phyloP scores from a whole-genome alignment of 2,797 vertebrate species.

The Manis crassicaudata region DNA sequence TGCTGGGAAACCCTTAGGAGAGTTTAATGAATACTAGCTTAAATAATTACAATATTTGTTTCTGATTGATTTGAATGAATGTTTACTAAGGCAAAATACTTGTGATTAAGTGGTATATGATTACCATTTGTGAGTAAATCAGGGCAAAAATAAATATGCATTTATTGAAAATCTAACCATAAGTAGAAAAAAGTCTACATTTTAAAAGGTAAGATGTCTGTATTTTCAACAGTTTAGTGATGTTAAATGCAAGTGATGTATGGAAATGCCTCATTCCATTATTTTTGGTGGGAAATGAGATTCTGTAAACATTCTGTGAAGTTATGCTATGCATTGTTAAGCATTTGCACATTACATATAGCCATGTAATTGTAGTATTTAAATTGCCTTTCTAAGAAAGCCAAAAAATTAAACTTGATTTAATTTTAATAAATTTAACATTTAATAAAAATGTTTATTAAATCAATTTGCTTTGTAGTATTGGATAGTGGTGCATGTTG shows the following conservation, averaged over 20 bases:
- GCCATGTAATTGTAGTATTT: background rate
- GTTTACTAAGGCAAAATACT: background rate
- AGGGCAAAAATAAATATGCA: background rate
- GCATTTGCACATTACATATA: background rate
- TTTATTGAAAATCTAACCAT: slow-evolving; percentile 2
- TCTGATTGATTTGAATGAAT: slow-evolving; percentile 19
- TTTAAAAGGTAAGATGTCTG: background rate
- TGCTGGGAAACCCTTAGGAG: background rate
- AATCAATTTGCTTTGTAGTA: background rate
- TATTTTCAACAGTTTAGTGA: background rate
- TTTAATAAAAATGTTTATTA: no score
- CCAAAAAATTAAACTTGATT: background rate
- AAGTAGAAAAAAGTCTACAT: background rate
- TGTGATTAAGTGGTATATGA: background rate
- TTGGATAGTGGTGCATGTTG: background rate
- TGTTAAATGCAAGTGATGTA: background rate
- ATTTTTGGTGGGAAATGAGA: background rate
- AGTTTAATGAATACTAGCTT: background rate
- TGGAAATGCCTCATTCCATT: background rate
- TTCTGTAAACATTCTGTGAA: background rate
- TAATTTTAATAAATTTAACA: no score
- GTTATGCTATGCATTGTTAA: background rate
- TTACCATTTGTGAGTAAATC: background rate
- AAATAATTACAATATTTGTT: background rate
- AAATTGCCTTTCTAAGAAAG: background rate